Evolutionary conservation across 2,797 vertebrate genomes (phyloP), one percentile per base, ranked within the genome.

Genomic region (Huso huso): DNA sequence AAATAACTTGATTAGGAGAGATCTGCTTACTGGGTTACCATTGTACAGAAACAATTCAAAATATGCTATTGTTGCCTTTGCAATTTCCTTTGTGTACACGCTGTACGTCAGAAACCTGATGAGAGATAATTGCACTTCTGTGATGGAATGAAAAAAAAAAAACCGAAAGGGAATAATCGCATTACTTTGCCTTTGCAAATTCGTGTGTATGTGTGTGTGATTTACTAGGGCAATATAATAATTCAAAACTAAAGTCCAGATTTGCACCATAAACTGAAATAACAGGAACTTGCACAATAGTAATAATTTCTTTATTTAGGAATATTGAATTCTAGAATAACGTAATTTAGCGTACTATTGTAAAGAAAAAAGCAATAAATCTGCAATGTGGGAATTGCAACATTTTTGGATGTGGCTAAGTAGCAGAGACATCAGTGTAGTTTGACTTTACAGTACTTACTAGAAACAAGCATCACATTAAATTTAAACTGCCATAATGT

Each of bases 51-150:
- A 70, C 75, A 79, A 75, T 76, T 75, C 71, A 66, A 82, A 74
- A 79, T 72, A 80, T 75, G 79, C 70, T 66, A 49, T 68, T 79
- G 77, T 83, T 83, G 76, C 64, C 62, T 77, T 68, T 66, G 5
- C 75, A 23, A 67, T 65, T 71, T 74, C 79, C 79, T 73, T 62
- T 65, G 61, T 23, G 23, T 74, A 68, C 61, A 63, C 68, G 61
- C 58, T 64, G 66, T 72, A 70, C 71, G 65, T 70, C 66, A 37
- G 23, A 37, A 37, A 69, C 65, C 65, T 66, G 73, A 74, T 53
- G 69, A 37, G 23, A 4, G 23, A 37, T 37, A 37, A 60, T 63
- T 72, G 76, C 77, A 79, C 78, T 74, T 67, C 72, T 71, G 64
- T 66, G 70, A 77, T 71, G 52, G 23, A 37, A 37, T 37, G 23